Evolutionary conservation across 2,888 invertebrate species (phyloP).

Genomic region (Actias luna): DNA sequence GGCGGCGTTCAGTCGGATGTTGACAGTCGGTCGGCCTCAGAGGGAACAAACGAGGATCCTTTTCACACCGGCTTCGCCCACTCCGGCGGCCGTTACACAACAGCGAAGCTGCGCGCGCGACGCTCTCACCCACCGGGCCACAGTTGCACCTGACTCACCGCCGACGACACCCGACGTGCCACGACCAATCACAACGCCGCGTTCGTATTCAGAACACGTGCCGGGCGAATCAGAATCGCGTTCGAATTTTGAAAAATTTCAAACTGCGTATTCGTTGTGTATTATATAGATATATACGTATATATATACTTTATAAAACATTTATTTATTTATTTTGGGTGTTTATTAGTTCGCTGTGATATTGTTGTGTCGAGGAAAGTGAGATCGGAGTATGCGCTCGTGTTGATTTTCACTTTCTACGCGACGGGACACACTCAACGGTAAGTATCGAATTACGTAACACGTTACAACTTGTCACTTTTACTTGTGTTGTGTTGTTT

Average conservation of each 20-base stretch:
- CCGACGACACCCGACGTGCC: conserved; percentile 34
- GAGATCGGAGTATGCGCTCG: conserved; percentile 63
- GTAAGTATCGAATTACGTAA: conserved; percentile 49
- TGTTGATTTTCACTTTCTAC: conserved; percentile 73
- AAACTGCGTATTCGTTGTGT: conserved; percentile 38
- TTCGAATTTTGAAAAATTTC: conserved; percentile 44
- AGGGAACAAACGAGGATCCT: conserved; percentile 18
- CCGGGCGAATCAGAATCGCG: conserved; percentile 36
- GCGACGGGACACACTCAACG: conserved; percentile 62
- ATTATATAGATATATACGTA: conserved; percentile 1
- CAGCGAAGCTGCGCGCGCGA: conserved; percentile 35
- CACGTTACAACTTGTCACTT: conserved; percentile 14
- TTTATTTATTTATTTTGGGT: conserved; percentile 19
- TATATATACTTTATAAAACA: too few relatives aligned
- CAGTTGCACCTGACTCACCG: conserved; percentile 64
- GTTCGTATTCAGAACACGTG: conserved; percentile 5
- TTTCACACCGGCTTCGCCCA: conserved; percentile 41
- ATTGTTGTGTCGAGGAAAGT: conserved; percentile 64
- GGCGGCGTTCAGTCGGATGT: conserved; percentile 12
- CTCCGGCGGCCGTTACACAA: conserved; percentile 41
- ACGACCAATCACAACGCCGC: conserved; percentile 25
- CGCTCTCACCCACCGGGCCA: conserved; percentile 32
- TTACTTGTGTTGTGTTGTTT: too few relatives aligned
- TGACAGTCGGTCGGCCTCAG: conserved; percentile 7
- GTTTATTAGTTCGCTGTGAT: conserved; percentile 41